These are phyloP conservation scores for Proteles cristata DNA, from an alignment of 2,113 vertebrate genomes.

Conservation along the genomic window DNA sequence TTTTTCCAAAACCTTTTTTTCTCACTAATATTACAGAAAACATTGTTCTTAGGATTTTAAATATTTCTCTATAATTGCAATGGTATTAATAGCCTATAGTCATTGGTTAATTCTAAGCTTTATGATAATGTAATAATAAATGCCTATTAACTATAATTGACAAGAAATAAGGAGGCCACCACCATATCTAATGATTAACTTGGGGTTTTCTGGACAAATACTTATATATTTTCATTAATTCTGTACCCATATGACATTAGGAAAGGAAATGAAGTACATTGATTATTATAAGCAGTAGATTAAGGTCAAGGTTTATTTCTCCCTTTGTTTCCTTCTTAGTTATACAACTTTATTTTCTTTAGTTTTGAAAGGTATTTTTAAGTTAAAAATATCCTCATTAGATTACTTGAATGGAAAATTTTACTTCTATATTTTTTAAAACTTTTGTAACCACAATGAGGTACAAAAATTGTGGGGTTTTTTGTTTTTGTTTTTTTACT, in stretches of 20 bases:
- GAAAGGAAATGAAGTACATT: conserved; percentile 19
- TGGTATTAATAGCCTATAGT: conserved; percentile 71
- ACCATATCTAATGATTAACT: conserved; percentile 59
- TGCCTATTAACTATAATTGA: conserved; percentile 59
- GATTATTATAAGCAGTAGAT: neutral
- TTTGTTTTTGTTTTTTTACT: neutral
- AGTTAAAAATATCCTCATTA: neutral
- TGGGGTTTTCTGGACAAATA: conserved; percentile 50
- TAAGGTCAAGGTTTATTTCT: neutral
- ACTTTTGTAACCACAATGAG: neutral
- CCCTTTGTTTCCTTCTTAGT: neutral
- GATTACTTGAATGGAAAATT: neutral
- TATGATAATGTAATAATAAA: conserved; percentile 75
- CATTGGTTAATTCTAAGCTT: conserved; percentile 66
- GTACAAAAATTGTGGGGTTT: neutral
- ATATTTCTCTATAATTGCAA: conserved; percentile 77
- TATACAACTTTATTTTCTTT: conserved; percentile 20
- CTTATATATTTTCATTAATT: conserved; percentile 51
- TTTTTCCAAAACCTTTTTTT: conserved; percentile 61
- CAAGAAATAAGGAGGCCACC: conserved; percentile 36
- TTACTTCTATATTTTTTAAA: neutral
- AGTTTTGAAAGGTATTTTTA: conserved; percentile 1
- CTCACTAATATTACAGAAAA: conserved; percentile 74
- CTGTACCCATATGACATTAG: neutral
- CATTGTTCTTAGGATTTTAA: conserved; percentile 72